These are phyloP conservation scores for Aquatica leii DNA, from an alignment of 2,888 invertebrate species.

Conservation along the genomic window DNA sequence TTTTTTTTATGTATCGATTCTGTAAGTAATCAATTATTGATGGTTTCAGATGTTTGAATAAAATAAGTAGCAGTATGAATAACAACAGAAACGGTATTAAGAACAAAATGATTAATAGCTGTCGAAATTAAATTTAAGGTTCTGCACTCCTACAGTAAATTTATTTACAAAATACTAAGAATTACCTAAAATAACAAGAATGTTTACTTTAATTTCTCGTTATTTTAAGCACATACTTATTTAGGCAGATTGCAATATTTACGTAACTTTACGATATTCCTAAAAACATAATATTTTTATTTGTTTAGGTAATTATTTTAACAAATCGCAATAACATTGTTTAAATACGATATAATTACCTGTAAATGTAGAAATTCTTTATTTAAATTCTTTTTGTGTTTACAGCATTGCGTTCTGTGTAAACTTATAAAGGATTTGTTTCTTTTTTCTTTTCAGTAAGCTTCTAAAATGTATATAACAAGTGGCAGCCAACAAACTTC, in stretches of 20 bases:
- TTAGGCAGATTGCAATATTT: not conserved
- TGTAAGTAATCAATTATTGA: no score
- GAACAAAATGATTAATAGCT: constrained; percentile 29
- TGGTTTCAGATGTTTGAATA: no score
- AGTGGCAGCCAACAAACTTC: constrained; percentile 38
- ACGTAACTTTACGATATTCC: constrained; percentile 8
- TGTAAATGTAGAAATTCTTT: no score
- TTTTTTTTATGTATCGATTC: constrained; percentile 20
- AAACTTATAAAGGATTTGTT: constrained; percentile 46
- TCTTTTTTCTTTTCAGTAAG: constrained; percentile 37
- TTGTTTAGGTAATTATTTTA: no score
- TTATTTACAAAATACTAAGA: constrained; percentile 23
- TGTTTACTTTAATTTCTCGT: constrained; percentile 6
- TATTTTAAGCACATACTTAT: constrained; percentile 2
- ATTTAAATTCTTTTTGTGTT: constrained; percentile 17
- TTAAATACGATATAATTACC: no score
- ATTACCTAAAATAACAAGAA: constrained; percentile 17
- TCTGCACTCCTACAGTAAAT: constrained; percentile 22
- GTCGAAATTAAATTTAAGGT: constrained; percentile 31
- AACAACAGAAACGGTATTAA: constrained; percentile 14
- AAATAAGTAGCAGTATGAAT: no score
- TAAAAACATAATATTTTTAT: not conserved
- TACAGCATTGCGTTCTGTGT: constrained; percentile 37
- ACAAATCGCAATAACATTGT: no score
- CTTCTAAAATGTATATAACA: constrained; percentile 41